phyloP scores from a whole-genome alignment of 2,888 invertebrate genomes.

The Ichneumoninae sp. region DNA sequence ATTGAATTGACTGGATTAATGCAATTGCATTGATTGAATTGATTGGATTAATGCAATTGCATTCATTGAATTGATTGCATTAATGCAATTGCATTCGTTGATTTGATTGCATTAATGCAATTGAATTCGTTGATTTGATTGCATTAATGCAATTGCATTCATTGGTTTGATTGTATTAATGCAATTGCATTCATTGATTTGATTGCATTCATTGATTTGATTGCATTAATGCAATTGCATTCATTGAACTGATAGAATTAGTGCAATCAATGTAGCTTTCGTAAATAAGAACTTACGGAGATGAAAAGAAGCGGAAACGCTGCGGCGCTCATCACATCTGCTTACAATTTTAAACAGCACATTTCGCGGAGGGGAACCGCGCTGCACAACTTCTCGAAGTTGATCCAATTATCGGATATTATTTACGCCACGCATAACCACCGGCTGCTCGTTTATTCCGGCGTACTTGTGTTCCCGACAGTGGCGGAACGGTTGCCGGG shows the following conservation, averaged over 20 bases:
- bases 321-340: not conserved
- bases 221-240: too few relatives aligned
- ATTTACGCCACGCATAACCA: not conserved
- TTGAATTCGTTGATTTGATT: too few relatives aligned
- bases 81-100: too few relatives aligned
- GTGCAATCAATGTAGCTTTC: not conserved
- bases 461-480: not conserved
- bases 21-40: too few relatives aligned
- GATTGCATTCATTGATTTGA: too few relatives aligned
- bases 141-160: too few relatives aligned
- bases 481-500: constrained; percentile 8
- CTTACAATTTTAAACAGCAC: not conserved
- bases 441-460: not conserved
- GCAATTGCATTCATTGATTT: too few relatives aligned
- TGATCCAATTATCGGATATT: constrained; percentile 9
- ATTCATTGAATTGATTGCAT: too few relatives aligned
- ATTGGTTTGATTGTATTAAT: too few relatives aligned
- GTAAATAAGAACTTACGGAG: not conserved
- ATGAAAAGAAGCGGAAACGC: not conserved
- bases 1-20: too few relatives aligned
- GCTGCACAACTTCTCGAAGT: not conserved
- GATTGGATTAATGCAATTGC: too few relatives aligned
- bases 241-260: not conserved
- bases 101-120: too few relatives aligned
- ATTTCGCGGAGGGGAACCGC: not conserved